Percentiles rank a stretch among this genome's conserved stretches.
These are phyloP conservation scores for Brachionus rubens DNA, from an alignment of 1,140 invertebrate species.

Conservation along the genomic window DNA sequence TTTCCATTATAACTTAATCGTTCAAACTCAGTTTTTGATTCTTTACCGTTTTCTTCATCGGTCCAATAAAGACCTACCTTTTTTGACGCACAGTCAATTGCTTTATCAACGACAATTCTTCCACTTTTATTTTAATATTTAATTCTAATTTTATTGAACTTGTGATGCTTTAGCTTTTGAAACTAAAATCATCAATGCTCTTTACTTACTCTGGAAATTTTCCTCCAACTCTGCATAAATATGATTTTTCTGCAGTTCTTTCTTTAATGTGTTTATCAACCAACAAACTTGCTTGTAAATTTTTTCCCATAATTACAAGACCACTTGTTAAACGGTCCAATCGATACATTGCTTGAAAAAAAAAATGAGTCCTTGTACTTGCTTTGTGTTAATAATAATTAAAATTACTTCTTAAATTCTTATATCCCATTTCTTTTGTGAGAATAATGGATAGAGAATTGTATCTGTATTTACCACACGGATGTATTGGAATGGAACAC, in stretches of 20 bases:
- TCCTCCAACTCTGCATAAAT: slow-evolving; percentile 91
- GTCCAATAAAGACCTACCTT: slow-evolving; percentile 93
- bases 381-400: slow-evolving; percentile 3
- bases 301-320: slow-evolving; percentile 85
- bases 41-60: slow-evolving; percentile 74
- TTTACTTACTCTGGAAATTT: slow-evolving; percentile 87
- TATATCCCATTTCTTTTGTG: slow-evolving; percentile 88
- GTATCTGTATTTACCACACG: slow-evolving; percentile 89
- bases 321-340: slow-evolving; percentile 87
- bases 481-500: slow-evolving; percentile 96
- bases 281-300: slow-evolving; percentile 51
- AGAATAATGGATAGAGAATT: slow-evolving; percentile 94
- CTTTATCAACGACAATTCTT: slow-evolving; percentile 77
- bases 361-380: background rate
- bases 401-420: slow-evolving; percentile 80
- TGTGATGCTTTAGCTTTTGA: no score
- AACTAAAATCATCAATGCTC: no score
- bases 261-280: slow-evolving; percentile 73
- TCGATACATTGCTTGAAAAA: slow-evolving; percentile 60
- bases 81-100: slow-evolving; percentile 87
- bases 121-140: no score
- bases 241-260: slow-evolving; percentile 87
- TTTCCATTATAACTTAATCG: slow-evolving; percentile 77
- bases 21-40: slow-evolving; percentile 82
- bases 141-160: no score